phyloP scores from a whole-genome alignment of 2,888 invertebrate species.

The Caenorhabditis uteleia region DNA sequence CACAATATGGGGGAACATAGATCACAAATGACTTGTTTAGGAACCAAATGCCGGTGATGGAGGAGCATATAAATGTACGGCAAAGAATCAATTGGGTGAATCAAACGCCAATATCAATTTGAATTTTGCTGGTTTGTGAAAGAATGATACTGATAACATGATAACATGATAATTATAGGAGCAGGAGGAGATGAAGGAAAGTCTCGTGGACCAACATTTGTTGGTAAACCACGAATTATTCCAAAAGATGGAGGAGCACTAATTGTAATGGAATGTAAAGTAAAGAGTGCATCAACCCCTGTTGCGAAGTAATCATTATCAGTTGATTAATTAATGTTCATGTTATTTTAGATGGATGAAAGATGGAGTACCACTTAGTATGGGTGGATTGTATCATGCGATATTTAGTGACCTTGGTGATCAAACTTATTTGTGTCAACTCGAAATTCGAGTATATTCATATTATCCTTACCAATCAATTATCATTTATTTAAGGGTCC shows the following conservation, averaged over 20 bases:
- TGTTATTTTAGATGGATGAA: conserved; percentile 62
- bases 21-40: conserved; percentile 68
- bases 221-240: conserved; percentile 97
- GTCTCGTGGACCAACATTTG: conserved; percentile 80
- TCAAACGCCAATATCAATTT: conserved; percentile 99
- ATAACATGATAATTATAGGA: conserved; percentile 71
- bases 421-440: conserved; percentile 67
- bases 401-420: conserved; percentile 68
- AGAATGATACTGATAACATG: neutral
- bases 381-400: conserved; percentile 66
- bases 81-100: conserved; percentile 96
- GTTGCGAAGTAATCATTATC: conserved; percentile 70
- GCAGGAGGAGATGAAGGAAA: conserved; percentile 75
- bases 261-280: conserved; percentile 93
- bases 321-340: conserved; percentile 1
- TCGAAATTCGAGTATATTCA: conserved; percentile 69
- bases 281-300: conserved; percentile 86
- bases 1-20: neutral
- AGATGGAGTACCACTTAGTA: conserved; percentile 60
- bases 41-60: conserved; percentile 95
- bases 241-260: conserved; percentile 90
- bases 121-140: conserved; percentile 85
- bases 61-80: conserved; percentile 98
- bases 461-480: conserved; percentile 10
- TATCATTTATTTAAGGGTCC: conserved; percentile 88